phyloP scores from a whole-genome alignment of 1,140 invertebrate genomes.

The Drosophila arizonae region DNA sequence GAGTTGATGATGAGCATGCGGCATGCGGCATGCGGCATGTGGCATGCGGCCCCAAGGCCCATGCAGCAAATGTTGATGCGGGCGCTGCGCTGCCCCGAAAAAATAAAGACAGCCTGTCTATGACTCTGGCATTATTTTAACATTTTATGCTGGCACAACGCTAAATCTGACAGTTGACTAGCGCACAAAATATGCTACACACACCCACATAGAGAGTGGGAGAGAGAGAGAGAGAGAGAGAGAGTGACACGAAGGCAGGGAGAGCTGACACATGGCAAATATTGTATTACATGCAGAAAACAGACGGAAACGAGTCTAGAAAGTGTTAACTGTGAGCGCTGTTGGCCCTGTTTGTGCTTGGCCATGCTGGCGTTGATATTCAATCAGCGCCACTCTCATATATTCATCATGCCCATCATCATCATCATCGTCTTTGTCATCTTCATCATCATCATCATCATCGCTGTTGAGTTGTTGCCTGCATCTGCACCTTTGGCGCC shows the following conservation, averaged over 20 bases:
- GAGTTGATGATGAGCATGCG: conserved; percentile 20
- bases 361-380: conserved; percentile 63
- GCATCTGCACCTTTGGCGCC: conserved; percentile 46
- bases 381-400: conserved; percentile 74
- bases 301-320: conserved; percentile 57
- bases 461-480: not conserved
- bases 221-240: not conserved
- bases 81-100: conserved; percentile 27
- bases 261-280: conserved; percentile 48
- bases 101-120: conserved; percentile 69
- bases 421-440: conserved; percentile 12
- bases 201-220: conserved; percentile 15
- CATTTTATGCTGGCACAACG: conserved; percentile 81
- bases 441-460: conserved; percentile 1
- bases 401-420: conserved; percentile 64
- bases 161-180: conserved; percentile 80
- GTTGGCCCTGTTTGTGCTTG: conserved; percentile 42
- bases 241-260: not conserved
- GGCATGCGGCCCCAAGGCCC: conserved; percentile 23
- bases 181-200: conserved; percentile 73
- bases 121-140: conserved; percentile 77
- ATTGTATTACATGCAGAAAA: conserved; percentile 68
- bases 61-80: conserved; percentile 36
- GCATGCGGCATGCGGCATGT: conserved; percentile 11
- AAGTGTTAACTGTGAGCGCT: conserved; percentile 52